A percentile compares a stretch with the other conserved stretches of the same genome.
Evolutionary conservation across 2,113 vertebrate genomes (phyloP).

Genomic region (Ondatra zibethicus): DNA sequence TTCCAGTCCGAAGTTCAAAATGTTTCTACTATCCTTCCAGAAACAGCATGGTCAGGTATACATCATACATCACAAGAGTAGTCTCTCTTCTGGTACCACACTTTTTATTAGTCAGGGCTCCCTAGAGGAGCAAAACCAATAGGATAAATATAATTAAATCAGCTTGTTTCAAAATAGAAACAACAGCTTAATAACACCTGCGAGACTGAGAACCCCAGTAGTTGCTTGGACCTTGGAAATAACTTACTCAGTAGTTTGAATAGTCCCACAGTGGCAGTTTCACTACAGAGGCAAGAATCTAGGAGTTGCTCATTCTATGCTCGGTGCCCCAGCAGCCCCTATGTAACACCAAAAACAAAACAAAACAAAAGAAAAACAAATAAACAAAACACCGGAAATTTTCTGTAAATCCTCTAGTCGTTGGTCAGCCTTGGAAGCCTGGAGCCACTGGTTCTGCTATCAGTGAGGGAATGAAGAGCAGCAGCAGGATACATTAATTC

Average conservation of each 20-base stretch:
- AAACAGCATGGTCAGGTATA: neutral
- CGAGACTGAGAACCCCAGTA: too few species aligned
- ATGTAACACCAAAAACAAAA: neutral
- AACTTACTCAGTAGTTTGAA: neutral
- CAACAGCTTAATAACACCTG: neutral
- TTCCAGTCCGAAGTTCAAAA: neutral
- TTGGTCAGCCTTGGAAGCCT: neutral
- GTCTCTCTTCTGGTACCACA: neutral
- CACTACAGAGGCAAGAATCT: neutral
- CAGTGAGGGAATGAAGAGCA: neutral
- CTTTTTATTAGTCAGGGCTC: neutral
- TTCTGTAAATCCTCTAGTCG: neutral
- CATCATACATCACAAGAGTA: neutral
- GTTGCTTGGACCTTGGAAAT: neutral
- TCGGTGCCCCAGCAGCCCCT: fast-evolving
- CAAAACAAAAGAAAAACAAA: neutral
- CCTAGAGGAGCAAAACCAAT: neutral
- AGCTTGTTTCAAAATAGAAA: neutral
- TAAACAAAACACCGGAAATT: neutral
- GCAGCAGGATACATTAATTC: neutral
- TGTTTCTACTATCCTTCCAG: neutral
- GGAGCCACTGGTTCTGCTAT: neutral
- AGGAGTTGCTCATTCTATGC: neutral
- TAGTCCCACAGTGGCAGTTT: neutral
- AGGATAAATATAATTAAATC: neutral